Base-by-base conservation (phyloP, 2,797 vertebrate genomes). In the Liasis olivaceus region DNA sequence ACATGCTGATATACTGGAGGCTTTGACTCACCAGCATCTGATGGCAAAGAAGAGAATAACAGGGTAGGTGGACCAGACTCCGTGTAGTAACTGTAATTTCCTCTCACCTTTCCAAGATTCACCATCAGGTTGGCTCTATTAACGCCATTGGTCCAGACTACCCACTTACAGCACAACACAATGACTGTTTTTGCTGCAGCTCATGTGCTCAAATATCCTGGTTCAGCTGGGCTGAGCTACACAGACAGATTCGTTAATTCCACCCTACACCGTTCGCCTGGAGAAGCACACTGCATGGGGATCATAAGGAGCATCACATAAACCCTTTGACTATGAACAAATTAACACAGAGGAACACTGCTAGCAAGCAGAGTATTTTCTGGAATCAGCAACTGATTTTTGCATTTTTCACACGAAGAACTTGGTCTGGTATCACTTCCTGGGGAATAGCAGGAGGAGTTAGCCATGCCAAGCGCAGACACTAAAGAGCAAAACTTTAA, bases 1-100 rank as follows among this genome's bases (percentile, higher is more conserved):
- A 99, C 98, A 0, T 99, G 99, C 93, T 99, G 99, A 97, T 99
- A 99, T 90, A 98, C 98, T 0, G 99, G 99, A 8, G 98, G 98
- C 97, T 98, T 98, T 96, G 98, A 98, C 95, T 99, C 99, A 72
- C 98, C 98, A 0, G 98, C 69, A 0, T 99, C 99, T 99, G 96
- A 86, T 96, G 93, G 93, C 91, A 96, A 47, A 42, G 2, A 89
- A 31, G 81, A 94, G 63, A 51, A 89, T 90, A 26, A n/a, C n/a
- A 85, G 54, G 2, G 90, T 47, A 4, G 31, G 91, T 59, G 42
- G 42, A 77, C 63, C 28, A 91, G 24, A 42, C 72, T 86, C 22
- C 59, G 84, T 24, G 47, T 22, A 77, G 72, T 22, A 77, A 17
- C 31, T 22, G 36, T 5, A n/a, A 59, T 20, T 59, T 24, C 77